A percentile compares a stretch with the other conserved stretches of the same genome.
Conservation (phyloP, 2,113 vertebrate species). For the Dicentrarchus labrax region DNA sequence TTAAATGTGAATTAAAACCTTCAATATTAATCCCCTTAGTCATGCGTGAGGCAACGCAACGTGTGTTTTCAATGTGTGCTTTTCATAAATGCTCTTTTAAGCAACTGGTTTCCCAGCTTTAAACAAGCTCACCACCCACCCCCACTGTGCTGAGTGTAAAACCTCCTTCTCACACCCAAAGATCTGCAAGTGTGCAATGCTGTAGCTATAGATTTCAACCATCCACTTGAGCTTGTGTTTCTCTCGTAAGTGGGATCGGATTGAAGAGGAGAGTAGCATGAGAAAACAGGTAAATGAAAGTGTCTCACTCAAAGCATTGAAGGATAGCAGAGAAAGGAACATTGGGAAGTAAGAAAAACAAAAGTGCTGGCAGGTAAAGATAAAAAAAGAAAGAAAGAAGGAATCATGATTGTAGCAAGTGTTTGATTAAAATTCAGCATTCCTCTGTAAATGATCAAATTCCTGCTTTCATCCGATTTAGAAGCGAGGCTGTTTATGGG, state of each 20-base stretch:
- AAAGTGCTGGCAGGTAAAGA: neutral
- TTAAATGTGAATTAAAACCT: slow-evolving; percentile 26
- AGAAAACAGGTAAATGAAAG: neutral
- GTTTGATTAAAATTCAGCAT: slow-evolving; percentile 33
- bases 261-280: neutral
- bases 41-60: neutral
- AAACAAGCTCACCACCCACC: slow-evolving; percentile 5
- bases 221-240: neutral
- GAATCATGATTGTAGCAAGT: slow-evolving; percentile 12
- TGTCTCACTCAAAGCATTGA: neutral
- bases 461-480: slow-evolving; percentile 49
- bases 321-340: neutral
- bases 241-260: neutral
- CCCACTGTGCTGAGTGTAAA: neutral
- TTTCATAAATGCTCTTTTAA: neutral
- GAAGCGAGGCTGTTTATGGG: slow-evolving; percentile 38
- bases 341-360: neutral
- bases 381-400: neutral
- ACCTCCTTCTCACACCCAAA: neutral
- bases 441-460: slow-evolving; percentile 19
- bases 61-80: slow-evolving; percentile 2
- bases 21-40: slow-evolving; percentile 22
- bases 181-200: neutral
- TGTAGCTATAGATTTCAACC: neutral
- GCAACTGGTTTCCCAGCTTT: slow-evolving; percentile 8